A percentile compares a stretch with the other conserved stretches of the same genome.
Conservation (phyloP, 1,140 invertebrate species). For the Melitaea cinxia region DNA sequence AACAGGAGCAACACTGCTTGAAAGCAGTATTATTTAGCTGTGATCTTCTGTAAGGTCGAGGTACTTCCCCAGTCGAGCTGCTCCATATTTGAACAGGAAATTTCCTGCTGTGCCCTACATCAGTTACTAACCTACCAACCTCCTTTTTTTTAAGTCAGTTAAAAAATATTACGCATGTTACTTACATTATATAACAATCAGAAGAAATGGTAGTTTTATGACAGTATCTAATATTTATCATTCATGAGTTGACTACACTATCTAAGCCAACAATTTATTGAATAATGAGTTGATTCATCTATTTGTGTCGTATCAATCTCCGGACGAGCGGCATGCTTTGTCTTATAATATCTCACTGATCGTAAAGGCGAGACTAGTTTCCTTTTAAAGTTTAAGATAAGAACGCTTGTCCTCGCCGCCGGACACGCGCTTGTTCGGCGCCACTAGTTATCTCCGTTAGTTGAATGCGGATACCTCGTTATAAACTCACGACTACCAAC, state of each 20-base stretch:
- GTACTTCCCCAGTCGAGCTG: too few species aligned
- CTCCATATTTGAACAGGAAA: too few species aligned
- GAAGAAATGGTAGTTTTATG: slow-evolving; percentile 3
- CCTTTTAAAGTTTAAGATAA: slow-evolving; percentile 73
- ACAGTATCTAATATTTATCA: slow-evolving; percentile 35
- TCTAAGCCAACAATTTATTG: slow-evolving; percentile 38
- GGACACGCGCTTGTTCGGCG: slow-evolving; percentile 51
- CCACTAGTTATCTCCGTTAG: slow-evolving; percentile 53
- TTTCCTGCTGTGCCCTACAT: too few species aligned
- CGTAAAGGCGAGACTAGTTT: slow-evolving; percentile 74
- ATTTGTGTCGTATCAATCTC: slow-evolving; percentile 46
- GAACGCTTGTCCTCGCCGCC: slow-evolving; percentile 50
- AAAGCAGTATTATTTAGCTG: too few species aligned
- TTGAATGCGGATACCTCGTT: slow-evolving; percentile 17
- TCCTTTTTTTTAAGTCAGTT: too few species aligned
- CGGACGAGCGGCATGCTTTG: slow-evolving; percentile 47
- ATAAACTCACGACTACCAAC: slow-evolving; percentile 2
- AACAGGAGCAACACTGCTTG: too few species aligned
- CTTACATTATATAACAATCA: neutral
- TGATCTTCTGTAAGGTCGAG: too few species aligned
- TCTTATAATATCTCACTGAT: slow-evolving; percentile 55
- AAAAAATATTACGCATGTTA: neutral
- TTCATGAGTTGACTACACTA: slow-evolving; percentile 35
- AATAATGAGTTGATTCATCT: slow-evolving; percentile 51
- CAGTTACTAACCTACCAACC: too few species aligned